Base-by-base conservation (phyloP, 2,888 invertebrate species). In the Drosophila paramelanica region DNA sequence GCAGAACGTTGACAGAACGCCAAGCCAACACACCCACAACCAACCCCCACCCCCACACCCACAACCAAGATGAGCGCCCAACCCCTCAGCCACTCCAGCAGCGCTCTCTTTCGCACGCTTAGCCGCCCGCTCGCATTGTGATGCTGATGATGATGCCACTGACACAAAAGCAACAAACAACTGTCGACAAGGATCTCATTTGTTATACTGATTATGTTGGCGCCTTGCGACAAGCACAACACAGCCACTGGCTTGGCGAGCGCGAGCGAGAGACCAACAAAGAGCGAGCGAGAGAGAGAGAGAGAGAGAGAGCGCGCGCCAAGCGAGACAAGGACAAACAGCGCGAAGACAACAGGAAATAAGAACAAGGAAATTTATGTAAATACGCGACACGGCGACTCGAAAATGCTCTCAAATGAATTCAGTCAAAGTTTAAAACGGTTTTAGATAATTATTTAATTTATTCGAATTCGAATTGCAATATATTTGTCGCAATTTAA, bases 121-220 rank as follows among this genome's bases (percentile, higher is more conserved):
- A 20, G 42, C n/a, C 49, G 33, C 49, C 42, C 42, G 59, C 52
- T 64, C 33, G 43, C 66, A 67, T 58, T 79, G 80, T 68, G 60
- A 67, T 74, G 77, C 77, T 77, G 79, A 81, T 78, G 83, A 83
- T 77, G 82, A 85, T 84, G 88, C 88, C 87, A 85, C 82, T 85
- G 85, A 87, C 84, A 86, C 86, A 85, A 89, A 82, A 89, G 79
- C 88, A 77, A 70, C 87, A 88, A 85, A 87, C 89, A 90, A 90
- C 90, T 90, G 91, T 90, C 90, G 90, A 90, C 90, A 89, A 90
- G 90, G 89, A 90, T 90, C 87, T 91, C 90, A 90, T 90, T 90
- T 90, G 90, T 91, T 90, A 91, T 89, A 77, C 86, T 90, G 91
- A 90, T 91, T 90, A 91, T 88, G 90, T 90, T 91, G 90, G 84